These are phyloP conservation scores for Chrysolina oricalcia DNA, from an alignment of 2,888 invertebrate species.

Conservation along the genomic window DNA sequence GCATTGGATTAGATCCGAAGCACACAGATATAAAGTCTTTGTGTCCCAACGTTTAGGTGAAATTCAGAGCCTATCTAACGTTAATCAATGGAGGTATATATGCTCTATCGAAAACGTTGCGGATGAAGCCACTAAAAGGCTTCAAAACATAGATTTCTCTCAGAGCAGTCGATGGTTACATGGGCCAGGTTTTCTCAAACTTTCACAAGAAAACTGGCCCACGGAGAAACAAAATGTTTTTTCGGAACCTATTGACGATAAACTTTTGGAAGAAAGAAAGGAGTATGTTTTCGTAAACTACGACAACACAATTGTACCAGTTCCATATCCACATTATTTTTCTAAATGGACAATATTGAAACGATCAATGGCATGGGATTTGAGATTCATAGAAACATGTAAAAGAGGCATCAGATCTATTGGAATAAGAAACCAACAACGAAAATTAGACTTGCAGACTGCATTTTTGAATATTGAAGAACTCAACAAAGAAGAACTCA, in stretches of 20 bases:
- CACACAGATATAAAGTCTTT: neutral
- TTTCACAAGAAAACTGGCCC: conserved; percentile 14
- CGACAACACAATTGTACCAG: neutral
- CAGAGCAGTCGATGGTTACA: neutral
- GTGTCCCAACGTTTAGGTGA: neutral
- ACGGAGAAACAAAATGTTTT: neutral
- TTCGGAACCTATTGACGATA: neutral
- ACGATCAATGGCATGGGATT: neutral
- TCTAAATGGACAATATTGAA: conserved; percentile 12
- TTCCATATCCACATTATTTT: neutral
- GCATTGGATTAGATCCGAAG: neutral
- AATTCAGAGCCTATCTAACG: neutral
- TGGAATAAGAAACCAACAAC: no score
- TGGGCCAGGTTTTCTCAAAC: neutral
- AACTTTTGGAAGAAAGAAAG: conserved; percentile 2
- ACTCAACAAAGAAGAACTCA: no score
- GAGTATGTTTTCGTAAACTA: neutral
- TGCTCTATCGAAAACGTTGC: conserved; percentile 12
- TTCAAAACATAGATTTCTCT: neutral
- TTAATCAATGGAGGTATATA: neutral
- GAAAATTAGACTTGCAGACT: no score
- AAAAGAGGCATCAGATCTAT: neutral
- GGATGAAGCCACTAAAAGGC: conserved; percentile 19
- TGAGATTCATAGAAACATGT: neutral
- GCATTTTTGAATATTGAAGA: no score